Evolutionary conservation across 2,113 vertebrate genomes (phyloP), one percentile per base, ranked within the genome.

Genomic region (Trematocara nigrifrons): DNA sequence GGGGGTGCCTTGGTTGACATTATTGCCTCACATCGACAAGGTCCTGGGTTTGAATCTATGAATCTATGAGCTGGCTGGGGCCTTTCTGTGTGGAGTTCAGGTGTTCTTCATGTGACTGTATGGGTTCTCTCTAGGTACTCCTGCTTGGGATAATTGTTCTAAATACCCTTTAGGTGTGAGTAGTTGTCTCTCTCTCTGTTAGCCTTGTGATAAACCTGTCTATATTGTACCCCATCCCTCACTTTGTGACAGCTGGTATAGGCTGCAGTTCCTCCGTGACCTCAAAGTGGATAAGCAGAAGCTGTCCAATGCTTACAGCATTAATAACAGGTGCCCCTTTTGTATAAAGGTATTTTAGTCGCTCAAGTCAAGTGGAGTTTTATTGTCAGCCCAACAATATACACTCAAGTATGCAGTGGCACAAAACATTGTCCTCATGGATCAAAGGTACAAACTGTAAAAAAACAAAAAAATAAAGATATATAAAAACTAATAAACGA

Each of bases 161-260:
- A 64, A 64, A 64, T 64, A 64, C 59, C 59, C 16, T 35, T 64
- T 35, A n/a, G n/a, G 64, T 69, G 7, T 0, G 64, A 42, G 20
- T 26, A 15, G 20, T 26, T 71, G 12, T 71, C 12, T 71, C n/a
- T 69, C 35, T 66, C 35, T 69, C 0, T 33, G 31, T 64, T 64
- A 64, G 59, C 59, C 59, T 61, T 64, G 31, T 64, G 31, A n/a
- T 42, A 69, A 22, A 69, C 35, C n/a, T 42, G 38, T 42, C 64
- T 42, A 26, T 40, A 22, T 13, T 69, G 38, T 71, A 45, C 64
- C 38, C 38, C 38, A 45, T 2, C 20, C 64, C 64, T 71, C 64
- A 45, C 5, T 15, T 22, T 22, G 20, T 45, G 64, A 2, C 3
- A 71, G 64, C 38, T 69, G 38, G 64, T 20, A 22, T 69, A 42